A percentile compares a stretch with the other conserved stretches of the same genome.
Conservation (phyloP, 2,113 vertebrate species). For the Lipophrys pholis region DNA sequence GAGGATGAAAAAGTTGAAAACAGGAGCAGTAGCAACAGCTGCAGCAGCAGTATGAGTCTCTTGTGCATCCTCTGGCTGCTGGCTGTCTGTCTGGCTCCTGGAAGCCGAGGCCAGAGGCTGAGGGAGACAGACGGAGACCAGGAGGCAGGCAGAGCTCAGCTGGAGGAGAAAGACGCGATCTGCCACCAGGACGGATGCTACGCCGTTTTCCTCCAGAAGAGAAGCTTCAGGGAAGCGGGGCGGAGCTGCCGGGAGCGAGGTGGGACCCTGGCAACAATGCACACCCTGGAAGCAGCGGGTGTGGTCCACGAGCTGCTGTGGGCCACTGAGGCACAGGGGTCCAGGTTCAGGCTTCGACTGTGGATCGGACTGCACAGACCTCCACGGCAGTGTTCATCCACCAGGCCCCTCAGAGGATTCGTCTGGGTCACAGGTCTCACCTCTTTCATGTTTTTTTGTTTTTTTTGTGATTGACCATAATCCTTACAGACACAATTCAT, state of each 20-base stretch:
- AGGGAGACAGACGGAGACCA: constrained; percentile 65
- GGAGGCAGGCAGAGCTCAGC: constrained; percentile 26
- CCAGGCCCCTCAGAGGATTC: constrained; percentile 88
- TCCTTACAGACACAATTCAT: not conserved
- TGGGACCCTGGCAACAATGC: constrained; percentile 88
- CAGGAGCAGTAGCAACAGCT: constrained; percentile 35
- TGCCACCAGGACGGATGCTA: constrained; percentile 87
- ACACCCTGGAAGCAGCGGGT: constrained; percentile 82
- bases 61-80: constrained; percentile 66
- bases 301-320: constrained; percentile 83
- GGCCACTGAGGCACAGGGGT: constrained; percentile 54
- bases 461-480: not conserved
- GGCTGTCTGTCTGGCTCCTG: constrained; percentile 60
- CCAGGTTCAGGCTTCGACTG: constrained; percentile 76
- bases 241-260: constrained; percentile 87
- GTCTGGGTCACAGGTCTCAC: constrained; percentile 86
- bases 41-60: constrained; percentile 58
- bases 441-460: constrained; percentile 20
- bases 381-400: constrained; percentile 88
- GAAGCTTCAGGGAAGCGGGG: constrained; percentile 89
- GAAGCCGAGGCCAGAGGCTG: constrained; percentile 55
- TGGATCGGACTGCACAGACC: constrained; percentile 92
- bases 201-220: constrained; percentile 84
- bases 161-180: constrained; percentile 79
- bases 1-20: constrained; percentile 58